Percentiles rank a stretch among this genome's conserved stretches.
Evolutionary conservation across 1,140 invertebrate species (phyloP).

Genomic region (Maconellicoccus hirsutus): DNA sequence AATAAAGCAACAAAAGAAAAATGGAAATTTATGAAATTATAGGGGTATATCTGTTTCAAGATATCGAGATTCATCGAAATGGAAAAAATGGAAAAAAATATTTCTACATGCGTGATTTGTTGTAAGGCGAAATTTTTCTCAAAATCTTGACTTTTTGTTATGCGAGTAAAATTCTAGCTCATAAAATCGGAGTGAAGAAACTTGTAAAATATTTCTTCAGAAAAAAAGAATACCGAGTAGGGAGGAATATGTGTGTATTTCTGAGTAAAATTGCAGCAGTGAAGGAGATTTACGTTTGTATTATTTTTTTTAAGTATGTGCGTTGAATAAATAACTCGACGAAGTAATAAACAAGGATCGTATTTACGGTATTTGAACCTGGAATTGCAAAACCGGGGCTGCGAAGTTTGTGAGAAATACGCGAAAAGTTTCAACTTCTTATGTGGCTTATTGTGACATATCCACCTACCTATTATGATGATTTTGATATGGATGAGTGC

Average conservation of each 20-base stretch:
- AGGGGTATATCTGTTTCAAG: too few species aligned
- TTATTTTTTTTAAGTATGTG: slow-evolving; percentile 4
- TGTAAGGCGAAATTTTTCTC: too few species aligned
- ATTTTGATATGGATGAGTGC: not conserved
- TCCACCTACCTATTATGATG: too few species aligned
- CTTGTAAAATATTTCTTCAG: not conserved
- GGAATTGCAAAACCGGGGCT: not conserved
- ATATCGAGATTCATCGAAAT: too few species aligned
- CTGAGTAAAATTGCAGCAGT: not conserved
- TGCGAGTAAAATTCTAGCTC: not conserved
- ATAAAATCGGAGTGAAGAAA: not conserved
- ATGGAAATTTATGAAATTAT: too few species aligned
- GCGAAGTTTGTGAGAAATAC: not conserved
- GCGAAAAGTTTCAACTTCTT: not conserved
- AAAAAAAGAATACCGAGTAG: not conserved
- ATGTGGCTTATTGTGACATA: not conserved
- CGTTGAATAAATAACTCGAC: slow-evolving; percentile 3
- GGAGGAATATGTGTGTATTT: not conserved
- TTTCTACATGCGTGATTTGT: too few species aligned
- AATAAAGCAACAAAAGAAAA: too few species aligned
- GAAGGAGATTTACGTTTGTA: slow-evolving; percentile 1
- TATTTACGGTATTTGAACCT: slow-evolving; percentile 5
- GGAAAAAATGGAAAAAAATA: too few species aligned
- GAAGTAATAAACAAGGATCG: slow-evolving; percentile 4
- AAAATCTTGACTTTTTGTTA: too few species aligned